Evolutionary conservation across 2,888 invertebrate species (phyloP).

Genomic region (Apocheima hispidaria): DNA sequence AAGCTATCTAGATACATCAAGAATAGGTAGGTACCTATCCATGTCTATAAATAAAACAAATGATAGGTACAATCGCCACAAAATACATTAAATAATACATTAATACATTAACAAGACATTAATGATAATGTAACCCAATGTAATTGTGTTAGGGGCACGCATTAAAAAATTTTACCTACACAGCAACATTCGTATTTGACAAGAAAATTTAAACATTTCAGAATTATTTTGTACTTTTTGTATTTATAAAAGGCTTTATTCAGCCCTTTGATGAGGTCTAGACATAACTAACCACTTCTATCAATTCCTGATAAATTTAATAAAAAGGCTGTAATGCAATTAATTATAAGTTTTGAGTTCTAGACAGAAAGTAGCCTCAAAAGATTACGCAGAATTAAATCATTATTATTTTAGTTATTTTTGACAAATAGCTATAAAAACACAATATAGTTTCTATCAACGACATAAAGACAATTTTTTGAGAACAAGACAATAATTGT

Average conservation of each 20-base stretch:
- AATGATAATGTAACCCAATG: slow-evolving; percentile 8
- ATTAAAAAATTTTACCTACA: slow-evolving; percentile 5
- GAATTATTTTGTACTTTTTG: not conserved
- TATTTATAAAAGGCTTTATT: not conserved
- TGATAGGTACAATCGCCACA: not conserved
- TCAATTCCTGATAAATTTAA: not conserved
- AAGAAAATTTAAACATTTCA: not conserved
- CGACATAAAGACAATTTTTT: no score
- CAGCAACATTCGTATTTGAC: not conserved
- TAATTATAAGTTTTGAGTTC: slow-evolving; percentile 31
- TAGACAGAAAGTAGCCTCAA: slow-evolving; percentile 4
- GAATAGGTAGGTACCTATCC: not conserved
- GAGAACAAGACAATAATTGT: not conserved
- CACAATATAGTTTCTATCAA: no score
- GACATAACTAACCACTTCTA: slow-evolving; percentile 16
- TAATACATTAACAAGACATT: not conserved
- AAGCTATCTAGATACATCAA: no score
- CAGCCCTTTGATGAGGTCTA: slow-evolving; percentile 19
- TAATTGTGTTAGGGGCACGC: not conserved
- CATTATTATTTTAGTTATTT: no score
- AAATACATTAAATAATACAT: no score
- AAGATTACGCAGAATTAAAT: slow-evolving; percentile 3
- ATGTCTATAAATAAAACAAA: not conserved
- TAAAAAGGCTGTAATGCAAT: slow-evolving; percentile 22
- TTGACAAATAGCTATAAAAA: no score